These are phyloP conservation scores for Mesopsocus fuscifrons DNA, from an alignment of 2,888 invertebrate genomes.

Conservation along the genomic window DNA sequence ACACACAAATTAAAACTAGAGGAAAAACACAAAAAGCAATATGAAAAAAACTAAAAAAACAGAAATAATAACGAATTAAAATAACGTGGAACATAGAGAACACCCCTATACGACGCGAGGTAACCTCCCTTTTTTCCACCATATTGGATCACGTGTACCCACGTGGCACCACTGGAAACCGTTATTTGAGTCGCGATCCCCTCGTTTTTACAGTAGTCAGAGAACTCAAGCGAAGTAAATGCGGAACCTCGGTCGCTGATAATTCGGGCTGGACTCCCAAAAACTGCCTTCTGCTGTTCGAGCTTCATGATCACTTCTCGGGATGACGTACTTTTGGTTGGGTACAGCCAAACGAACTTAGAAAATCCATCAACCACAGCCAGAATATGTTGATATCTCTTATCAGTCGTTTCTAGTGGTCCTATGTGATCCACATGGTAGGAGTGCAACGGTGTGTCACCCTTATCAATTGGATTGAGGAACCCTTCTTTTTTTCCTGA, in stretches of 20 bases:
- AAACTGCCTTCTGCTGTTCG: neutral
- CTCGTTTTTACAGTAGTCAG: neutral
- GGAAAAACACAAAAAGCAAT: too few species aligned
- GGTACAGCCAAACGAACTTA: neutral
- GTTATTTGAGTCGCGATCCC: too few species aligned
- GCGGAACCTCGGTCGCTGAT: constrained; percentile 1
- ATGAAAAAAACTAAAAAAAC: too few species aligned
- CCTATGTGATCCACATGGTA: constrained; percentile 15
- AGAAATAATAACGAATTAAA: too few species aligned
- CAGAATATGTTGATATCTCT: neutral
- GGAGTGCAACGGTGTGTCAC: constrained; percentile 18
- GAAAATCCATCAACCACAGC: neutral
- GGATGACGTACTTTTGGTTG: neutral
- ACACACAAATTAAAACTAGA: too few species aligned
- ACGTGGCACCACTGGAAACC: too few species aligned
- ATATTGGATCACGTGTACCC: too few species aligned
- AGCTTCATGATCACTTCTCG: neutral
- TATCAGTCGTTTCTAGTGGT: neutral
- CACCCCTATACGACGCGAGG: too few species aligned
- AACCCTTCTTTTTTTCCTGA: constrained; percentile 19
- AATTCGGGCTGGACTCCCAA: neutral
- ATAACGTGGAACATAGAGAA: too few species aligned
- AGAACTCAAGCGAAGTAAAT: neutral
- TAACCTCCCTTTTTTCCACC: too few species aligned
- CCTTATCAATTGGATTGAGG: constrained; percentile 19